Evolutionary conservation across 2,888 invertebrate species (phyloP).

Genomic region (Papilio demoleus): DNA sequence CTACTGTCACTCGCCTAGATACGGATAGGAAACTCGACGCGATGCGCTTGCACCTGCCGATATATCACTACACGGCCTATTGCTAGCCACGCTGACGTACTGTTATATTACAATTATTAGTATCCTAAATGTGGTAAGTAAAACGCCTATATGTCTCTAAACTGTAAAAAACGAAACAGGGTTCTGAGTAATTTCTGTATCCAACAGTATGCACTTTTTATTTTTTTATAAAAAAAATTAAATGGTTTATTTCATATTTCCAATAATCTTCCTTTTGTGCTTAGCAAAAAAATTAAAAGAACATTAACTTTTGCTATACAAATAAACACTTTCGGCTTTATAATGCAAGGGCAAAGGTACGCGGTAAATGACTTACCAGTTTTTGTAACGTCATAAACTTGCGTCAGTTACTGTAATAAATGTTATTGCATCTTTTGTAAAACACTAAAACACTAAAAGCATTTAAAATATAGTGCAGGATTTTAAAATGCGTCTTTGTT

Average conservation of each 20-base stretch:
- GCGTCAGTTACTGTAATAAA: conserved; percentile 38
- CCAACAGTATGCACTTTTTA: not conserved
- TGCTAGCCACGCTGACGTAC: conserved; percentile 42
- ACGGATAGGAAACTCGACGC: conserved; percentile 78
- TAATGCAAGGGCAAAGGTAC: conserved; percentile 10
- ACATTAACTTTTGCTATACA: not conserved
- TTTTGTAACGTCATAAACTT: conserved; percentile 36
- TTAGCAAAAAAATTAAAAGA: not conserved
- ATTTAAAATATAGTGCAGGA: not conserved
- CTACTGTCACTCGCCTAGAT: conserved; percentile 83
- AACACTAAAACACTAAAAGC: conserved; percentile 1
- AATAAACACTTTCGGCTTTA: not conserved
- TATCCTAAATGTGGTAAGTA: not conserved
- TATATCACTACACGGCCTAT: conserved; percentile 53
- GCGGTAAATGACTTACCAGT: not conserved
- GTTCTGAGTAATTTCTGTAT: not conserved
- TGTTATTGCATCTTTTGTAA: not conserved
- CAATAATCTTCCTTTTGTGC: not conserved
- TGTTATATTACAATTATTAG: not conserved
- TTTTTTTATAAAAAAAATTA: not conserved
- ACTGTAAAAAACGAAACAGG: not conserved
- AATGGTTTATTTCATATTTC: not conserved
- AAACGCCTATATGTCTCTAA: not conserved
- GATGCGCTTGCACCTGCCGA: conserved; percentile 71
- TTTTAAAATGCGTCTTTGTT: not conserved